A percentile compares a stretch with the other conserved stretches of the same genome.
These are phyloP conservation scores for Drosophila sulfurigaster DNA, from an alignment of 1,140 invertebrate genomes.

Conservation along the genomic window DNA sequence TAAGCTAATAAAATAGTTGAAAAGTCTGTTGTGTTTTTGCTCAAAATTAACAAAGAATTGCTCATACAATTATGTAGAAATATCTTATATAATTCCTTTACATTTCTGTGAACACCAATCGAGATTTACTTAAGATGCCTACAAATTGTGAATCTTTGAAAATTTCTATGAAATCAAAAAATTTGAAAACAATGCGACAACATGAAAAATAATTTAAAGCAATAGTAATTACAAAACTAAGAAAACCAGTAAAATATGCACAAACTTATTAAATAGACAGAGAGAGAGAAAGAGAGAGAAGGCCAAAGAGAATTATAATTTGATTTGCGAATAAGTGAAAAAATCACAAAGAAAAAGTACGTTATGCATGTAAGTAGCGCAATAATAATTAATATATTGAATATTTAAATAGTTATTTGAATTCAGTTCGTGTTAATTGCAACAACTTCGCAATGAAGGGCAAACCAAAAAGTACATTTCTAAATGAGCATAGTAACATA, in stretches of 20 bases:
- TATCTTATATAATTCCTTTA: not conserved
- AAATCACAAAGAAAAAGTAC: constrained; percentile 50
- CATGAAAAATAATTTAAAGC: constrained; percentile 19
- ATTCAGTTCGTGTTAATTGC: constrained; percentile 52
- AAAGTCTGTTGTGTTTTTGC: constrained; percentile 19
- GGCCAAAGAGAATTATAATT: constrained; percentile 67
- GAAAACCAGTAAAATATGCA: not conserved
- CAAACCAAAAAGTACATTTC: constrained; percentile 64
- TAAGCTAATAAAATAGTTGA: not conserved
- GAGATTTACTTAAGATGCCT: not conserved
- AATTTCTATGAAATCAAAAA: constrained; percentile 56
- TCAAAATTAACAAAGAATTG: constrained; percentile 6
- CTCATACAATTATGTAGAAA: not conserved
- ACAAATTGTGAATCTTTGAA: constrained; percentile 1
- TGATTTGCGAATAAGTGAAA: constrained; percentile 25
- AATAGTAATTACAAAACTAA: not conserved
- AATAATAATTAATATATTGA: constrained; percentile 53
- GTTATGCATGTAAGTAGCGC: constrained; percentile 76
- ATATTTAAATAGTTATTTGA: constrained; percentile 35
- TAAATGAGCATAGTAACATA: constrained; percentile 71
- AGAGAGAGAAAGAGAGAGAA: constrained; percentile 22
- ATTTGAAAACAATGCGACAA: not conserved
- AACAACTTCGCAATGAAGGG: constrained; percentile 48
- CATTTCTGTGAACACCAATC: not conserved
- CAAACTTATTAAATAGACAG: constrained; percentile 51